These are phyloP conservation scores for Xenus cinereus DNA, from an alignment of 2,113 vertebrate species.

Conservation along the genomic window DNA sequence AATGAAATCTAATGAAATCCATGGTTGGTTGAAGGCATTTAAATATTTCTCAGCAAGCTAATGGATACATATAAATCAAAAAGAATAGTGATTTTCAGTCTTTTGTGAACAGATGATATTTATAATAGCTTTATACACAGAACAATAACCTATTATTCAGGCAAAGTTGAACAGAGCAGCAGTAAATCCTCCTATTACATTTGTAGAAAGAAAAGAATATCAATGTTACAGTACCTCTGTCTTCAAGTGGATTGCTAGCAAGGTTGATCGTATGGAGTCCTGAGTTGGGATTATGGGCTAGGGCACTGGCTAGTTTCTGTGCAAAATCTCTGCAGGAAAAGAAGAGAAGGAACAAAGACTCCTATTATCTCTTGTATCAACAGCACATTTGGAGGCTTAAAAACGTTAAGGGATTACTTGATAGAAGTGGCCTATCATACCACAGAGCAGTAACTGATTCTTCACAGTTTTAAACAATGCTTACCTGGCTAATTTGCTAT, in stretches of 20 bases:
- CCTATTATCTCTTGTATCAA: not conserved
- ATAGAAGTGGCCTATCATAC: not conserved
- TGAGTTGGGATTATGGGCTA: conserved; percentile 89
- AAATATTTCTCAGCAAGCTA: not conserved
- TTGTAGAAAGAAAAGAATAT: not conserved
- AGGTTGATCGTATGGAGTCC: conserved; percentile 94
- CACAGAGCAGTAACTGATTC: not conserved
- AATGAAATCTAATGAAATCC: not conserved
- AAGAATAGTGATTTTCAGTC: not conserved
- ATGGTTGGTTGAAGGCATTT: not conserved
- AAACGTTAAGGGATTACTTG: not conserved
- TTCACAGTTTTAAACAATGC: not conserved
- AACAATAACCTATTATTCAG: not conserved
- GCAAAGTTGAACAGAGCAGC: not conserved
- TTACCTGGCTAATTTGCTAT: not conserved
- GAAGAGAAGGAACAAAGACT: not conserved
- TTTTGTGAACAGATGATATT: not conserved
- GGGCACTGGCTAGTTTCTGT: conserved; percentile 89
- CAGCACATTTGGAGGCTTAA: not conserved
- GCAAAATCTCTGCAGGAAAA: conserved; percentile 88
- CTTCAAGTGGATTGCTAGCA: conserved; percentile 93
- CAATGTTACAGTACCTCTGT: conserved; percentile 81
- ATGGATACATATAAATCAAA: not conserved
- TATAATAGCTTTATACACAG: not conserved
- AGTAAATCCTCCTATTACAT: not conserved